phyloP scores from a whole-genome alignment of 2,888 invertebrate species.

The Drosophila niveifrons region DNA sequence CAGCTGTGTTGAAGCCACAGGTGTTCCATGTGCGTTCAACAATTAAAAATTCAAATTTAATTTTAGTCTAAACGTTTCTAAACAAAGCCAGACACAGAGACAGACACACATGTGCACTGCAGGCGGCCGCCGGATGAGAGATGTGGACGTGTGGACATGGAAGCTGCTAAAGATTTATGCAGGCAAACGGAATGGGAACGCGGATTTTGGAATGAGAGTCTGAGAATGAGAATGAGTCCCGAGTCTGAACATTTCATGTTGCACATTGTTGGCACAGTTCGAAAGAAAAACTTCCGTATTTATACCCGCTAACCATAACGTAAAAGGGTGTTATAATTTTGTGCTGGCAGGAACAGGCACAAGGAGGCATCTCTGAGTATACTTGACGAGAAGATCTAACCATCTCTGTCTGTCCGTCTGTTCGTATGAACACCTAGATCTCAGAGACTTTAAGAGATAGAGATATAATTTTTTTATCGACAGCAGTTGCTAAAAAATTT shows the following conservation, averaged over 20 bases:
- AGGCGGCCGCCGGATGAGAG: slow-evolving; percentile 51
- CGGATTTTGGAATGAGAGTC: slow-evolving; percentile 17
- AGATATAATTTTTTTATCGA: no score
- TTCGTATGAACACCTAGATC: no score
- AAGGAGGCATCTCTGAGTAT: no score
- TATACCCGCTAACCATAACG: no score
- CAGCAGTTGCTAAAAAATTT: no score
- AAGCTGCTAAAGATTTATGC: slow-evolving; percentile 65
- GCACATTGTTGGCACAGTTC: slow-evolving; percentile 74
- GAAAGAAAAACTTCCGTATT: slow-evolving; percentile 74
- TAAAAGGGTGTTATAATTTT: no score
- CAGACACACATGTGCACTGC: slow-evolving; percentile 46
- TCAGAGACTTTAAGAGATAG: no score
- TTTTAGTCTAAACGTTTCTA: slow-evolving; percentile 73
- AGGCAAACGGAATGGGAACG: slow-evolving; percentile 60
- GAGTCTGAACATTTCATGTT: slow-evolving; percentile 66
- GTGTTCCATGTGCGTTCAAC: slow-evolving; percentile 38
- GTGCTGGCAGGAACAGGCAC: no score
- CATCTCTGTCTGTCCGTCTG: no score
- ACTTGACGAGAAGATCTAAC: no score
- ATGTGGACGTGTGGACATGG: slow-evolving; percentile 21
- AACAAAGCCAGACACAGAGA: slow-evolving; percentile 59
- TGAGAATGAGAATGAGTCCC: slow-evolving; percentile 31
- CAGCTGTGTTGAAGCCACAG: slow-evolving; percentile 48
- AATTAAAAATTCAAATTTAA: slow-evolving; percentile 76